These are phyloP conservation scores for Indicator indicator DNA, from an alignment of 2,113 vertebrate genomes.

Conservation along the genomic window DNA sequence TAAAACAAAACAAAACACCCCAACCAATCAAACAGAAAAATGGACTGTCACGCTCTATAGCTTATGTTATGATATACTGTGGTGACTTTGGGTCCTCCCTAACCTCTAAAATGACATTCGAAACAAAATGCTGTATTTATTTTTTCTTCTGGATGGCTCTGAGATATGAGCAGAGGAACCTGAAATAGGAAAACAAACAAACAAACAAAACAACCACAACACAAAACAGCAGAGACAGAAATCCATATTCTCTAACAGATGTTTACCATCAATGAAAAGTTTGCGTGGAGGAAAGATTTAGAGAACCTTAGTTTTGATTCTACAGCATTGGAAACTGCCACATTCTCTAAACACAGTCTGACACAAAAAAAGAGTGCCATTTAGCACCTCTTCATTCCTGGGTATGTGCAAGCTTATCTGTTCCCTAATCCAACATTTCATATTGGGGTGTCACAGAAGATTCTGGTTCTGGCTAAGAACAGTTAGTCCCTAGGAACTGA, in stretches of 20 bases:
- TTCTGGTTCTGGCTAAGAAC: background rate
- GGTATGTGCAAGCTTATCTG: background rate
- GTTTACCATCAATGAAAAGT: background rate
- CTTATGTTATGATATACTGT: background rate
- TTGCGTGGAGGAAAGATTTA: background rate
- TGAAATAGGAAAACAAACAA: background rate
- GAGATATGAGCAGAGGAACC: background rate
- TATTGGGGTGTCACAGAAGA: fast-evolving
- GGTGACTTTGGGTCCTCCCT: background rate
- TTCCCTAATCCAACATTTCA: fast-evolving
- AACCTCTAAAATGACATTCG: background rate
- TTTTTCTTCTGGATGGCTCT: background rate
- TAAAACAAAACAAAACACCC: too few relatives aligned
- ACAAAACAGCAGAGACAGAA: background rate
- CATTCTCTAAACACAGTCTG: background rate
- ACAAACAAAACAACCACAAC: too few relatives aligned
- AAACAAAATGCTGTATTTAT: background rate
- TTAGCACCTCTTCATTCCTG: background rate
- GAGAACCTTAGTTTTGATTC: background rate
- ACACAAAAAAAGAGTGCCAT: background rate
- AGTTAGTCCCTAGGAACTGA: background rate
- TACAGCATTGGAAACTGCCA: background rate
- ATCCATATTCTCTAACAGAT: background rate
- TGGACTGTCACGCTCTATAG: background rate
- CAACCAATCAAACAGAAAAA: too few relatives aligned